Percentiles rank a stretch among this genome's conserved stretches.
These are phyloP conservation scores for Perdita meconis DNA, from an alignment of 2,888 invertebrate genomes.

Conservation along the genomic window DNA sequence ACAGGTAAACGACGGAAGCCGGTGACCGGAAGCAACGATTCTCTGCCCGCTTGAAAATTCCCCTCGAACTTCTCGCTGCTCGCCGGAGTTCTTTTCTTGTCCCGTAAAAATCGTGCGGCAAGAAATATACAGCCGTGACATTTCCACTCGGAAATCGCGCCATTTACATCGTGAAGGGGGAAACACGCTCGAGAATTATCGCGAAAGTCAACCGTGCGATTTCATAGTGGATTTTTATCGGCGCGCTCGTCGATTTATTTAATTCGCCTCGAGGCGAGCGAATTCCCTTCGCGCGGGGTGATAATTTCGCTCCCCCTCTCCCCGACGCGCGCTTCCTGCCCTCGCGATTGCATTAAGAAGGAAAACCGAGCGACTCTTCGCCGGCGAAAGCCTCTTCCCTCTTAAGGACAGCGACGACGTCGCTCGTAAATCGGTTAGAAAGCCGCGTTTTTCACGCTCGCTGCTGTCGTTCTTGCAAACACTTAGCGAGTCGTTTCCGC, in stretches of 20 bases:
- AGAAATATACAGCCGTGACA: neutral
- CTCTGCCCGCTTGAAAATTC: slow-evolving; percentile 7
- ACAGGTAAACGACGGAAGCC: neutral
- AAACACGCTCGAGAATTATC: neutral
- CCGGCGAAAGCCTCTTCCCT: slow-evolving; percentile 9
- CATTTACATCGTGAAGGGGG: neutral
- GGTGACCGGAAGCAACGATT: slow-evolving; percentile 33
- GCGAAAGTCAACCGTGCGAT: neutral
- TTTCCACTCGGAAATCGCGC: neutral
- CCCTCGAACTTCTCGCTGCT: neutral
- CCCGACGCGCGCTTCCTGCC: neutral
- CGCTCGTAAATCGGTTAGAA: slow-evolving; percentile 5
- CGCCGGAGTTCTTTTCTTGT: neutral
- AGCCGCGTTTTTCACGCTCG: neutral
- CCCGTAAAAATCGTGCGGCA: neutral
- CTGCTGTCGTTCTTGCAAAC: neutral
- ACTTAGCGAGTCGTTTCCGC: too few species aligned
- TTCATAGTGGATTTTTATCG: neutral
- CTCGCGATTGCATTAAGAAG: neutral
- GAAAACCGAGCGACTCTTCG: neutral
- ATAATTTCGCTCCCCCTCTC: neutral
- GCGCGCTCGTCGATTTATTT: neutral
- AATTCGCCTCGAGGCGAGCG: neutral
- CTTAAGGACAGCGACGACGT: neutral
- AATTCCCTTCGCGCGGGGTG: neutral